Base-by-base conservation (phyloP, 1,140 invertebrate species). In the Hermetia illucens region DNA sequence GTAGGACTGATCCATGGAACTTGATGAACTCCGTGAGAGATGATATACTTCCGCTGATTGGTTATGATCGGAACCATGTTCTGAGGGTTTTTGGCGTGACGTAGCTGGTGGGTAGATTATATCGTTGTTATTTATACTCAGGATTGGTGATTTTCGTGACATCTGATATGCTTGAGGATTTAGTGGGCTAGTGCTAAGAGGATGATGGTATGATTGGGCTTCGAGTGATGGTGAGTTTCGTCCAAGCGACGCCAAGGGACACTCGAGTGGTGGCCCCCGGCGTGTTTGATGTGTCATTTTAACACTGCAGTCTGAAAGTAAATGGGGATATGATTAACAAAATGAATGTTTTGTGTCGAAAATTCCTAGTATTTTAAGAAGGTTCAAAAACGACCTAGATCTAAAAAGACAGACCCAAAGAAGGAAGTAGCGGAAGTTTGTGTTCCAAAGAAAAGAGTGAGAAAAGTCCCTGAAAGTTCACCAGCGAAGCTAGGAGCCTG, bases 181-280 rank as follows among this genome's bases (percentile, higher is more conserved):
- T 20, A 64, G 40, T 3, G 61, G 61, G 27, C 60, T 63, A 37
- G 61, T 62, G 43, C 62, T 64, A 12, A 64, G 41, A 1, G 61
- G 61, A 50, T 61, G 58, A 41, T 61, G 61, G 38, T 60, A 60
- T 31, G 59, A 52, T 35, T 54, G 50, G n/a, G 47, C 42, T 38
- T 62, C 56, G 13, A 56, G 41, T 3, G 58, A 57, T 33, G 62
- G 68, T 40, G 63, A 65, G 27, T 62, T 59, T 24, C 70, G 58
- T 8, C 72, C 72, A 39, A 75, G 51, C 25, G 70, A 70, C 15
- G 71, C 70, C 41, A 75, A 50, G 34, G 72, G 72, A 47, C 71
- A 74, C 40, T 68, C 68, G 44, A 62, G 55, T 6, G 62, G 62
- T 30, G 57, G 50, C 53, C 64, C 46, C 16, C 53, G 47, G 19